phyloP scores from a whole-genome alignment of 1,140 invertebrate species.

The Anagrus nilaparvatae region DNA sequence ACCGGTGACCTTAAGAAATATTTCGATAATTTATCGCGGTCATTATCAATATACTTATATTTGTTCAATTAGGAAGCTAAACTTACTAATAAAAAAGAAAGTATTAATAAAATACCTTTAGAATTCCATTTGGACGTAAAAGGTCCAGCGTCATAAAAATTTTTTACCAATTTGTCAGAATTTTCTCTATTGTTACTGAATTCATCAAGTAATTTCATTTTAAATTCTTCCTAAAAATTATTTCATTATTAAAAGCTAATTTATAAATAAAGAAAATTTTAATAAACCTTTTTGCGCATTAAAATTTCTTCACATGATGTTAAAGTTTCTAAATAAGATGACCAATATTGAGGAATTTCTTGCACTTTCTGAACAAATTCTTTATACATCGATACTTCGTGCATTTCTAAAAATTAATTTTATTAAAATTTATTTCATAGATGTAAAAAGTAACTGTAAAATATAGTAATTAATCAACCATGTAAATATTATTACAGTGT shows the following conservation, averaged over 20 bases:
- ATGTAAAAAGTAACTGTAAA: too few species aligned
- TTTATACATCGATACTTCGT: conserved; percentile 47
- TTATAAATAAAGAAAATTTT: neutral
- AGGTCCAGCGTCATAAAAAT: conserved; percentile 54
- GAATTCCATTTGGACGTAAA: conserved; percentile 48
- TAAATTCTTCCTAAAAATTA: conserved; percentile 52
- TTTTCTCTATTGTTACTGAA: conserved; percentile 55
- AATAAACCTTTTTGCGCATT: conserved; percentile 51
- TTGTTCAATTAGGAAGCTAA: too few species aligned
- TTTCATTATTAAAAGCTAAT: conserved; percentile 4
- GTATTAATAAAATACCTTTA: conserved; percentile 31
- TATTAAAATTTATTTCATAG: too few species aligned
- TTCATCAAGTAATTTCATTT: conserved; percentile 52
- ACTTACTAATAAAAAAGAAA: conserved; percentile 5
- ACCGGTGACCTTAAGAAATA: too few species aligned
- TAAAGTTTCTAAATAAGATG: conserved; percentile 51
- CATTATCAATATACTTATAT: too few species aligned
- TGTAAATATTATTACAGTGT: too few species aligned
- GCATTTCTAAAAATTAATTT: conserved; percentile 45
- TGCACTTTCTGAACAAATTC: conserved; percentile 49
- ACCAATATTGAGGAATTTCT: conserved; percentile 54
- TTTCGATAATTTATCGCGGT: too few species aligned
- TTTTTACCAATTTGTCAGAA: conserved; percentile 48
- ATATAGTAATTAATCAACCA: too few species aligned
- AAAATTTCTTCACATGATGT: conserved; percentile 56